Evolutionary conservation across 2,113 vertebrate genomes (phyloP).

Genomic region (Bothrops jararaca): DNA sequence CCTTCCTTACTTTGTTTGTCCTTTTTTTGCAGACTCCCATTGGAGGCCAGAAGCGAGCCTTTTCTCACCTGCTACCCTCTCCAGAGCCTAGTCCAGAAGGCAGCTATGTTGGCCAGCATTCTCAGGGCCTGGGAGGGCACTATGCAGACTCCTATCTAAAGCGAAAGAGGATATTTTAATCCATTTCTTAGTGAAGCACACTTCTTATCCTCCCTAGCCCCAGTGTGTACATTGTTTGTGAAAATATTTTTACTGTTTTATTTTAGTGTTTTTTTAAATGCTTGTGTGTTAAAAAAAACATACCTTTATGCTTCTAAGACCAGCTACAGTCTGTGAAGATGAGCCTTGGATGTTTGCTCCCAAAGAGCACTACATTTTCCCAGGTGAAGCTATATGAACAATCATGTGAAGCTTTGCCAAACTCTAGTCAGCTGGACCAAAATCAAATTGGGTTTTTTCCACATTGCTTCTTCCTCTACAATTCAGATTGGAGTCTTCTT

Average conservation of each 20-base stretch:
- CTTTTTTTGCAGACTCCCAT: slow-evolving; percentile 75
- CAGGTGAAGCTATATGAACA: neutral
- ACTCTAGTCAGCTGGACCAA: neutral
- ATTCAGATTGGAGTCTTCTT: neutral
- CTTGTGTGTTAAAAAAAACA: neutral
- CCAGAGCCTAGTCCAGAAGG: slow-evolving; percentile 90
- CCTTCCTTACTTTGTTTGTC: neutral
- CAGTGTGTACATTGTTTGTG: slow-evolving; percentile 54
- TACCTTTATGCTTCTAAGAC: neutral
- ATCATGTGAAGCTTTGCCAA: neutral
- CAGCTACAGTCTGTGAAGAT: neutral
- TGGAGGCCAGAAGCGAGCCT: slow-evolving; percentile 85
- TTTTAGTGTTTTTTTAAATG: slow-evolving; percentile 11
- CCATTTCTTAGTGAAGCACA: slow-evolving; percentile 1
- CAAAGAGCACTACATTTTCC: neutral
- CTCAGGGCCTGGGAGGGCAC: slow-evolving; percentile 89
- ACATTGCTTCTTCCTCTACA: neutral
- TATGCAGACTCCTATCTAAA: slow-evolving; percentile 94
- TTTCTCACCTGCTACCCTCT: slow-evolving; percentile 87
- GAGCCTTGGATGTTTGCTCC: neutral
- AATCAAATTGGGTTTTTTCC: neutral
- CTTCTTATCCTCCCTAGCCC: neutral
- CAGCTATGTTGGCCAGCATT: slow-evolving; percentile 89
- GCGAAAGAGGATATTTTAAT: slow-evolving; percentile 88
- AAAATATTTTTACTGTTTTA: slow-evolving; percentile 46